Percentiles rank a stretch among this genome's conserved stretches.
These are phyloP conservation scores for Scolopax mira DNA, from an alignment of 2,113 vertebrate genomes.

Conservation along the genomic window DNA sequence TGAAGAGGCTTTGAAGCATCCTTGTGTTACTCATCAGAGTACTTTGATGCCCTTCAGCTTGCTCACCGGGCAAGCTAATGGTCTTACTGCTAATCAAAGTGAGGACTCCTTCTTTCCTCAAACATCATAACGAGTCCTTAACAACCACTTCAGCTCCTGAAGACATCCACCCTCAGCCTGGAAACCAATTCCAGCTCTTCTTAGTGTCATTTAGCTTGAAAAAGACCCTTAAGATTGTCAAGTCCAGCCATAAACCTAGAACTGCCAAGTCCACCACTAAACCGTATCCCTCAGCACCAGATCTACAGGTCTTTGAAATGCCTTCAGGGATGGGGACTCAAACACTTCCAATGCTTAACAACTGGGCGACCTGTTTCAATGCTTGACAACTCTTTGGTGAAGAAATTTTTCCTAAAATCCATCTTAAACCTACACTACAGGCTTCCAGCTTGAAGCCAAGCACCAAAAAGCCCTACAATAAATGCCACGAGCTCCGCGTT, in stretches of 20 bases:
- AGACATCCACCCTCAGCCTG: background rate
- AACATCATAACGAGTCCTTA: background rate
- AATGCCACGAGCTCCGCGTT: background rate
- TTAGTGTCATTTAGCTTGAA: background rate
- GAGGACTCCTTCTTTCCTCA: background rate
- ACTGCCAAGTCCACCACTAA: too few relatives aligned
- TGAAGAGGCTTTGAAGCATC: background rate
- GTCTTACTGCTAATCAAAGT: background rate
- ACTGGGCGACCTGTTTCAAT: background rate
- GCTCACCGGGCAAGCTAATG: background rate
- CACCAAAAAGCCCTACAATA: background rate
- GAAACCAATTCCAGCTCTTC: background rate
- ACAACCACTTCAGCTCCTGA: background rate
- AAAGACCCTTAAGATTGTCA: background rate
- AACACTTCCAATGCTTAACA: too few relatives aligned
- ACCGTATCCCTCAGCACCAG: background rate
- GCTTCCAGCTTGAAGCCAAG: fast-evolving
- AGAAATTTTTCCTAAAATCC: background rate
- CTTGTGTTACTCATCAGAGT: background rate
- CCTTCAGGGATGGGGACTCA: background rate
- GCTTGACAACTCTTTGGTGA: fast-evolving
- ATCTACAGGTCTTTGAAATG: fast-evolving
- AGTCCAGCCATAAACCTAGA: fast-evolving
- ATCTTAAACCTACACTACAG: fast-evolving
- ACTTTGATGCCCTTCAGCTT: background rate